A percentile compares a stretch with the other conserved stretches of the same genome.
Evolutionary conservation across 2,113 vertebrate species (phyloP).

Genomic region (Seriola quinqueradiata): DNA sequence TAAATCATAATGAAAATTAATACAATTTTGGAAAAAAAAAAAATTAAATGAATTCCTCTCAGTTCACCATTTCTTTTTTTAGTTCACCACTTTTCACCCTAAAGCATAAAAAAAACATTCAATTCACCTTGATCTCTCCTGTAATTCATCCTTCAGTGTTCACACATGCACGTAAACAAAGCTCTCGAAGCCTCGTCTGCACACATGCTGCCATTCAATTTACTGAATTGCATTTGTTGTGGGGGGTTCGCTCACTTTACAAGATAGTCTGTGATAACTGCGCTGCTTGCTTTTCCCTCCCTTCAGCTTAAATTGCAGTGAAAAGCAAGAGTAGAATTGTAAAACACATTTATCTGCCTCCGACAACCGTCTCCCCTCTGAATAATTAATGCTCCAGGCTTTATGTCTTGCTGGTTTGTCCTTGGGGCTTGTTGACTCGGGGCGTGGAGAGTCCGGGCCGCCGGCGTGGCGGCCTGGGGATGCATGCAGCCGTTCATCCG

Average conservation of each 20-base stretch:
- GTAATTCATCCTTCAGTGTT: neutral
- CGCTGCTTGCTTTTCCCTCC: conserved; percentile 42
- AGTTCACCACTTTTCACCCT: neutral
- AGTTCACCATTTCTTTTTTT: neutral
- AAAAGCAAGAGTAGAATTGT: conserved; percentile 65
- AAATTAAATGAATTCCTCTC: neutral
- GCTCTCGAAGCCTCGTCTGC: neutral
- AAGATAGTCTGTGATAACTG: conserved; percentile 69
- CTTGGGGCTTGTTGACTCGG: conserved; percentile 60
- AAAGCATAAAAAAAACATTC: neutral
- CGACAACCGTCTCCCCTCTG: conserved; percentile 61
- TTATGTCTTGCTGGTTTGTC: conserved; percentile 57
- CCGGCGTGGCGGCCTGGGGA: neutral
- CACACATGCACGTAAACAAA: conserved; percentile 9
- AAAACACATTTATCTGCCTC: conserved; percentile 78
- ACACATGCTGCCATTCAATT: conserved; percentile 35
- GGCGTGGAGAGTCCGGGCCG: conserved; percentile 10
- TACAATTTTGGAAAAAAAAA: no score
- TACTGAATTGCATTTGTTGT: conserved; percentile 39
- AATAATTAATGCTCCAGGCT: conserved; percentile 80
- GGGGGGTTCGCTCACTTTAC: conserved; percentile 27
- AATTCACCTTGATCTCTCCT: neutral
- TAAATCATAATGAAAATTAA: neutral
- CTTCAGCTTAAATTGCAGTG: conserved; percentile 56
- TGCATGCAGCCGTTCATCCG: conserved; percentile 10